Evolutionary conservation across 2,797 vertebrate species (phyloP), one percentile per base, ranked within the genome.

Genomic region (Monodelphis domestica): DNA sequence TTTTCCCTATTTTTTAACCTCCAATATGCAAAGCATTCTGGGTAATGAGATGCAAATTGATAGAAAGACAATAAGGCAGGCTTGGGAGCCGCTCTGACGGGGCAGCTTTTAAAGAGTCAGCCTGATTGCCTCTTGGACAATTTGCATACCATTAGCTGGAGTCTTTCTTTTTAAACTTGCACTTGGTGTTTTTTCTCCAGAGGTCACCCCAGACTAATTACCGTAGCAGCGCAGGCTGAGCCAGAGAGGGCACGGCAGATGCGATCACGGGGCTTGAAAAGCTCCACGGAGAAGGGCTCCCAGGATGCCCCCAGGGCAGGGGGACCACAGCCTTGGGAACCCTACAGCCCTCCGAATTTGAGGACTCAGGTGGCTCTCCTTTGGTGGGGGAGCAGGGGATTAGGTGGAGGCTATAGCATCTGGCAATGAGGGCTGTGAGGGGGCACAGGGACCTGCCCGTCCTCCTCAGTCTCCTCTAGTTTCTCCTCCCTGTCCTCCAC

Each of bases 41-140:
- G 97, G 98, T 98, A 98, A 99, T 99, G 98, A 98, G 98, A 98
- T 99, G 98, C 97, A 99, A 98, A 99, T 98, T 98, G 98, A 98
- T 97, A 97, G 97, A 95, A 94, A 98, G 98, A 98, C 98, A 98
- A 98, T 98, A 97, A 98, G 97, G 93, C 98, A 97, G 97, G 97
- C 98, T 97, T 98, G 93, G 97, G 98, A 98, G 97, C 96, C 95
- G 96, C 97, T 97, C 96, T 93, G 24, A 96, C 94, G 93, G 97
- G 98, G 98, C 98, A 98, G 97, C 98, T 98, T 98, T 98, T 98
- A 98, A 97, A 95, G 98, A 98, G 98, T 98, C 98, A 98, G 97
- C 90, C 98, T 98, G 98, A 99, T 99, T 98, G 98, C 98, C 98
- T 98, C 52, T 5, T 89, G 97, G 97, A 97, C 98, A 98, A 98